Base-by-base conservation (phyloP, 37 sponge, comb jelly and placozoan species). In the Chondrosia reniformis region DNA sequence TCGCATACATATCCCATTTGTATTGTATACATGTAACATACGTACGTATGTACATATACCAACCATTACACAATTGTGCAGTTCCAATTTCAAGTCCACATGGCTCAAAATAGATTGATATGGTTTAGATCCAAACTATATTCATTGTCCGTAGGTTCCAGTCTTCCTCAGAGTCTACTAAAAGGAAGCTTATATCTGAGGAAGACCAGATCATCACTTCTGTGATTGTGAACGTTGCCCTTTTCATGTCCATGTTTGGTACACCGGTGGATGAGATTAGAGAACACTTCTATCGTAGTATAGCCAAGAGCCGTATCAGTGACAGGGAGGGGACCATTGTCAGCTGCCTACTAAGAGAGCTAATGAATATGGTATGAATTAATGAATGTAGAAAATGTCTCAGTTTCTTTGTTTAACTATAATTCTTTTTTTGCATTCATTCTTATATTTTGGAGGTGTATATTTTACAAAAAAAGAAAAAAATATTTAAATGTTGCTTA, bases 131-230 rank as follows among this genome's bases (percentile, higher is more conserved):
- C 15, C 10, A 32, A 19, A 69, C 39, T 19, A 17, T 33, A 33
- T 69, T 40, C 25, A 4, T 63, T 33, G 2, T 39, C 19, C 33
- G 21, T 63, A 90, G 91, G 58, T 91, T 85, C 76, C 76, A 76
- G 22, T 84, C 91, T 3, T 66, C 86, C 25, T 37, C 55, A 28
- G 72, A 55, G 32, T 36, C 43, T 7, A 52, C 63, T 8, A 76
- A 83, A 3, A 67, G 55, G 43, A 40, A 49, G 33, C 80, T 91
- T 76, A 77, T 80, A 1, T 46, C 33, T 49, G 88, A 83, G 41
- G 91, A 91, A 56, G 91, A 91, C 81, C 56, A 79, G 17, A 76
- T 91, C 31, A 39, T 91, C 45, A 91, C 84, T 54, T 32, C 78
- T 4, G 54, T 83, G n/a, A 57, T 86, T 4, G 76, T 85, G 46